A percentile compares a stretch with the other conserved stretches of the same genome.
These are phyloP conservation scores for Engystomops pustulosus DNA, from an alignment of 2,113 vertebrate genomes.

Conservation along the genomic window DNA sequence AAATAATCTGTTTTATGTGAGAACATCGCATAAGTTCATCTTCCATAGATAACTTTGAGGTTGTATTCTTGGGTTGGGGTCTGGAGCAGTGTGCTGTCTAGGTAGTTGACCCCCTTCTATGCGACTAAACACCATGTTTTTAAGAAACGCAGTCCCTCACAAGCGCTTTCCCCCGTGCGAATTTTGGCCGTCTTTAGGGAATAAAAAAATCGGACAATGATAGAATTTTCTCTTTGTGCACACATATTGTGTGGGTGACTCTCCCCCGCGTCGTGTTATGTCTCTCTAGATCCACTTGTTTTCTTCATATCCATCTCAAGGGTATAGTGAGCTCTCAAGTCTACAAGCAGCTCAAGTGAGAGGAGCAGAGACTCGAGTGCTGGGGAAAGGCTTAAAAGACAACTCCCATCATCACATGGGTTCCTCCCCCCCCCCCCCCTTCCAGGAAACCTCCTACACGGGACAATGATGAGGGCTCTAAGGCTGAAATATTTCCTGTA, in stretches of 20 bases:
- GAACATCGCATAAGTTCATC: neutral
- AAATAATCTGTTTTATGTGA: neutral
- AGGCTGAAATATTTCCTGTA: too few species aligned
- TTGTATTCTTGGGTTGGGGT: too few species aligned
- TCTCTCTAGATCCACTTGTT: neutral
- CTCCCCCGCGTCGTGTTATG: constrained; percentile 19
- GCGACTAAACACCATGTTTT: neutral
- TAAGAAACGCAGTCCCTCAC: too few species aligned
- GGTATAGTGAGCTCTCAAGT: neutral
- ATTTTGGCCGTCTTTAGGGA: neutral
- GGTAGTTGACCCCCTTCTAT: neutral
- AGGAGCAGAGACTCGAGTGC: neutral
- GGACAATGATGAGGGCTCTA: too few species aligned
- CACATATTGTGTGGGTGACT: neutral
- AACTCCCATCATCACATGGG: neutral
- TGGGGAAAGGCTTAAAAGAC: neutral
- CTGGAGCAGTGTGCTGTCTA: too few species aligned
- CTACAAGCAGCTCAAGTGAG: constrained; percentile 10
- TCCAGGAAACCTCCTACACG: too few species aligned
- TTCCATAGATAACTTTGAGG: too few species aligned
- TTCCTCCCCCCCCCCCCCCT: too few species aligned
- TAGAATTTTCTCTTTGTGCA: neutral
- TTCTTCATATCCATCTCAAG: constrained; percentile 26
- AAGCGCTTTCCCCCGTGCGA: too few species aligned
- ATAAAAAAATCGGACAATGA: neutral